phyloP scores from a whole-genome alignment of 1,140 invertebrate genomes.

The Harlomillsia oculata region DNA sequence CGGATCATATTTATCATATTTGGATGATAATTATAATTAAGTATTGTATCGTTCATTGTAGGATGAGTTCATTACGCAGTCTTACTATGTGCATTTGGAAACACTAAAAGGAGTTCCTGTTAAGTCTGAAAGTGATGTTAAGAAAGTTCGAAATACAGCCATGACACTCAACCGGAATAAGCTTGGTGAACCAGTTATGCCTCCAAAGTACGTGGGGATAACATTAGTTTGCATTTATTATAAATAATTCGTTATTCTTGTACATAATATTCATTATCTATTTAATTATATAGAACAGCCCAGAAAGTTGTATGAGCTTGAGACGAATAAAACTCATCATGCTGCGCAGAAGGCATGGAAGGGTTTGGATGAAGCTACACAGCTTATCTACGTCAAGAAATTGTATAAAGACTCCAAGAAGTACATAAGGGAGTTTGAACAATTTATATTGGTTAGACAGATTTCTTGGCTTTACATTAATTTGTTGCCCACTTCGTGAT shows the following conservation, averaged over 20 bases:
- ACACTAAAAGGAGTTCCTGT: not conserved
- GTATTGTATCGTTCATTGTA: not conserved
- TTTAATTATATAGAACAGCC: no score
- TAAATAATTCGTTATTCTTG: no score
- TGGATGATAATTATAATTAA: not conserved
- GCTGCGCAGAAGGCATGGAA: no score
- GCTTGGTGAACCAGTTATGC: conserved; percentile 4
- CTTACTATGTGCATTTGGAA: conserved; percentile 1
- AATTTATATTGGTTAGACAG: conserved; percentile 17
- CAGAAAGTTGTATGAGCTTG: no score
- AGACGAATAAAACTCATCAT: no score
- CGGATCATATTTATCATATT: not conserved
- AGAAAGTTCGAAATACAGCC: not conserved
- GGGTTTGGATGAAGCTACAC: not conserved
- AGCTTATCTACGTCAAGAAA: conserved; percentile 13
- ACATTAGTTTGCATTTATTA: no score
- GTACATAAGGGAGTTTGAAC: conserved; percentile 10
- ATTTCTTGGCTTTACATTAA: not conserved
- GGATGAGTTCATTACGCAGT: conserved; percentile 18
- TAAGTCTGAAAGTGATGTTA: no score
- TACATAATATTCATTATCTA: no score
- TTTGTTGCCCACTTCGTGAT: no score
- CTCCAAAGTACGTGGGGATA: not conserved
- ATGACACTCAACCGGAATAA: not conserved
- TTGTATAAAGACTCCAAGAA: conserved; percentile 6